These are phyloP conservation scores for Euura saliciscinereae DNA, from an alignment of 1,140 invertebrate species.

Conservation along the genomic window DNA sequence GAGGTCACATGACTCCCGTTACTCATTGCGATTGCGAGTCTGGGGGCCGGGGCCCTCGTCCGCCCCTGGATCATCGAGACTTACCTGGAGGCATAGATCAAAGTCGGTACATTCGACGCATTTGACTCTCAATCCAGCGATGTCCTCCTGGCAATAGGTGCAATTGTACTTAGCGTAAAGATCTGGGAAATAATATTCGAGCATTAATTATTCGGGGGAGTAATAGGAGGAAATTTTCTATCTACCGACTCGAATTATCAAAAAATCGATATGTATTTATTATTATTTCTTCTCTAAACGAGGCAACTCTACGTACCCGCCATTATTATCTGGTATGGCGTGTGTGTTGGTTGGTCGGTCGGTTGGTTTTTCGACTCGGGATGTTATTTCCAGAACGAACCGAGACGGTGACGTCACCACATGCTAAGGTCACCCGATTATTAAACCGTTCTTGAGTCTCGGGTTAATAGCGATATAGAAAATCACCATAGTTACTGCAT, in stretches of 20 bases:
- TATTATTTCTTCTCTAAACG: too few species aligned
- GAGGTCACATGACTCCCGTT: slow-evolving; percentile 31
- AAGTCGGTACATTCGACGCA: slow-evolving; percentile 87
- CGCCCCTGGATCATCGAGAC: slow-evolving; percentile 39
- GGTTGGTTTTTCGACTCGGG: too few species aligned
- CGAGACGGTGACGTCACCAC: slow-evolving; percentile 53
- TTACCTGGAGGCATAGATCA: slow-evolving; percentile 91
- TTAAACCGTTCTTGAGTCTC: background rate
- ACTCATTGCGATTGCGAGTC: background rate
- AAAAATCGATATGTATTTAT: background rate
- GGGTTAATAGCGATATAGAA: too few species aligned
- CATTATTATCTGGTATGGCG: slow-evolving; percentile 51
- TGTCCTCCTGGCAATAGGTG: slow-evolving; percentile 91
- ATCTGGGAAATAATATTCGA: slow-evolving; percentile 51
- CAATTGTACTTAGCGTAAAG: slow-evolving; percentile 85
- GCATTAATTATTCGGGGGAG: background rate
- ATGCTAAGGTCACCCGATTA: slow-evolving; percentile 31
- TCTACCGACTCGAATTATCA: background rate
- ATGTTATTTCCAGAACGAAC: slow-evolving; percentile 53
- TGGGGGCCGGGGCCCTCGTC: slow-evolving; percentile 13
- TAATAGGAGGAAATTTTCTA: background rate
- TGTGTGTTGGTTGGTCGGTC: slow-evolving; percentile 11
- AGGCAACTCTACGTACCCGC: slow-evolving; percentile 49
- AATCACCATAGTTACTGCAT: too few species aligned
- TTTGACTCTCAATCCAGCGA: slow-evolving; percentile 82